Base-by-base conservation (phyloP, 2,113 vertebrate genomes). In the Proteles cristata region DNA sequence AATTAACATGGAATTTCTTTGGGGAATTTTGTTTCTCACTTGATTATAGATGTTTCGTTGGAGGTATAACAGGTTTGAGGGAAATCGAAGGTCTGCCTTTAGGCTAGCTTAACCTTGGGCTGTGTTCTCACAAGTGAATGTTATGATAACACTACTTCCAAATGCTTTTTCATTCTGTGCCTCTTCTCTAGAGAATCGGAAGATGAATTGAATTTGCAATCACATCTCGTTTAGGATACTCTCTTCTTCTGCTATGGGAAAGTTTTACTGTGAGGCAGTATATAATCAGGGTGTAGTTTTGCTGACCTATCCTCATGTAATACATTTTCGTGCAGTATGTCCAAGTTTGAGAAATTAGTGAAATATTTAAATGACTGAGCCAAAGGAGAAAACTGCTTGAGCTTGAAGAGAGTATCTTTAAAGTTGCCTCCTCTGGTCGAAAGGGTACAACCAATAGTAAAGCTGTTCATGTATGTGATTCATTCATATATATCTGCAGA, bases 401-500 rank as follows among this genome's bases (percentile, higher is more conserved):
- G 61, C 25, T 98, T 92, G 84, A 48, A 77, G n/a, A 84, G 71
- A 66, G 33, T 61, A 31, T 87, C 50, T 85, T 93, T 93, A 85
- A 58, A 65, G 43, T 74, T 69, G 45, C 50, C 69, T 74, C 19
- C 68, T 91, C 7, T 50, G 28, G 8, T 83, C 74, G 58, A 39
- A 80, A 96, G 53, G 45, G 50, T 28, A 31, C 33, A 45, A 55
- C 14, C 25, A 92, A 6, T 31, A 53, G 53, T 48, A 12, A 9
- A 66, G 33, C 55, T 71, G 58, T 85, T 86, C 7, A 53, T 14
- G 0, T 77, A 15, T n/a, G 45, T 80, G 2, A n/a, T 61, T 88
- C 28, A 14, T 48, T 93, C 21, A 2, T 31, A 2, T 12, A 2
- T 33, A 7, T 61, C 50, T 88, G 21, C 35, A 61, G 33, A 90